phyloP scores from a whole-genome alignment of 2,113 vertebrate species.

The Fregata magnificens region DNA sequence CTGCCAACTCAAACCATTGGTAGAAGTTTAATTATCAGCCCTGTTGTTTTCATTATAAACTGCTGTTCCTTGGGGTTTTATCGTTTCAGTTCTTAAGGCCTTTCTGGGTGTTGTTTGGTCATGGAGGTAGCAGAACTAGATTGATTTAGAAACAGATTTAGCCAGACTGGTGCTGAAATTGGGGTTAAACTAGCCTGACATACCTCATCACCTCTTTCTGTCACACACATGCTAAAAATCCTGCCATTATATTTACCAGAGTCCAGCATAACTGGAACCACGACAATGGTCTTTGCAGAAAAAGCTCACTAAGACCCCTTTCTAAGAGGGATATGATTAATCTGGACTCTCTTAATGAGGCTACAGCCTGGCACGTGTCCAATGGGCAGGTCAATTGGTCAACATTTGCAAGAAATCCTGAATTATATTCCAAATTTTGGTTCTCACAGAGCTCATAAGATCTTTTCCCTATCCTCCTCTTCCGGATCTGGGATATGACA shows the following conservation, averaged over 20 bases:
- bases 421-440: neutral
- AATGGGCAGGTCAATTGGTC: neutral
- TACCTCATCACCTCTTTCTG: neutral
- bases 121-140: neutral
- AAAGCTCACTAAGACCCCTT: neutral
- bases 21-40: slow-evolving; percentile 7
- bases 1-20: neutral
- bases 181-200: neutral
- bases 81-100: neutral
- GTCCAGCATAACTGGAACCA: neutral
- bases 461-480: neutral
- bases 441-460: neutral
- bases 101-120: neutral
- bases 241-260: neutral
- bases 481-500: neutral
- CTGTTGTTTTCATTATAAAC: neutral
- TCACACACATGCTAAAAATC: neutral
- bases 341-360: neutral
- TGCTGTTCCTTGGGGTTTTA: neutral
- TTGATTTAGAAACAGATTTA: neutral
- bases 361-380: neutral
- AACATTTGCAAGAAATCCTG: neutral
- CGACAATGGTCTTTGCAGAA: neutral
- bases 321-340: neutral
- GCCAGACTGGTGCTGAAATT: neutral